Evolutionary conservation across 2,113 vertebrate genomes (phyloP), one percentile per base, ranked within the genome.

Genomic region (Saguinus imperator): DNA sequence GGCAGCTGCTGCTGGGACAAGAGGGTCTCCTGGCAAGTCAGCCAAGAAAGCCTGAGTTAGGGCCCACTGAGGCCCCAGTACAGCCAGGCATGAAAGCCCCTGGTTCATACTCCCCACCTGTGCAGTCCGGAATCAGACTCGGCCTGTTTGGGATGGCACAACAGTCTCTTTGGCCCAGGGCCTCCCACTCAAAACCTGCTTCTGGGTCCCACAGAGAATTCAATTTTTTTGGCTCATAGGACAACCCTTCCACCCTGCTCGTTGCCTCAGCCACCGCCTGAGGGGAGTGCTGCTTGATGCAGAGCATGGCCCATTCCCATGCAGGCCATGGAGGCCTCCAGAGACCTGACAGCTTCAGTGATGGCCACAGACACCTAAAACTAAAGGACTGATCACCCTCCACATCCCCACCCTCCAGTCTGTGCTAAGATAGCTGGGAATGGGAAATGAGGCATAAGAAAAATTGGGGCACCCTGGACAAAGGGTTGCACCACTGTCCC

Each of bases 221-320:
- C 64, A 23, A 45, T 16, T 8, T 72, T 40, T 55, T 23, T 32
- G 16, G 3, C 35, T 52, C 16, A 45, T 1, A 25, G 18, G 81
- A 75, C 35, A 52, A 66, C 27, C 27, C 8, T 40, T 64, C 52
- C 4, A 35, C 20, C 35, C 45, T 27, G 50, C 70, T 94, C 40
- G 48, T 12, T 0, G 3, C 27, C 75, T 91, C 27, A 27, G 87
- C 80, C 11, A 5, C 40, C 3, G 0, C 0, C 0, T 1, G 1
- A 2, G 1, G 16, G 35, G 17, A 88, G 40, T 16, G 84, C 6
- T 21, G 37, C 23, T 87, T 10, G 0, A 29, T 1, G 35, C 5
- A 86, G 43, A 92, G 45, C 48, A 68, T 12, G 29, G 45, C 45
- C 23, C 0, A 0, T 43, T 77, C 7, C 20, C 40, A 48, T 4